Percentiles rank a stretch among this genome's conserved stretches.
phyloP scores from a whole-genome alignment of 2,888 invertebrate genomes.

The Syrphus vitripennis region DNA sequence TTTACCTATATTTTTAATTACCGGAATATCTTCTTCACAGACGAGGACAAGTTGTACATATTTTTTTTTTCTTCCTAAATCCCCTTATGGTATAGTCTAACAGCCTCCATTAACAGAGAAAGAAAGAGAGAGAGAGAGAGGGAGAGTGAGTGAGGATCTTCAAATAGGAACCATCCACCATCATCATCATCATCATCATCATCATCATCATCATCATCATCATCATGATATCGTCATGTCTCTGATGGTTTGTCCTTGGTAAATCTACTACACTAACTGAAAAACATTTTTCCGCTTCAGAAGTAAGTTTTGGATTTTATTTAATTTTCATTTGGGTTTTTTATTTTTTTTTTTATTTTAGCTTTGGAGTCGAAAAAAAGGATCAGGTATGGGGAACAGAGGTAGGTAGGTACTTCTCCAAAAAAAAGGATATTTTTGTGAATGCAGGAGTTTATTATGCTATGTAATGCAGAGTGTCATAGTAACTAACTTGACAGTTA shows the following conservation, averaged over 20 bases:
- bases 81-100: neutral
- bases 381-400: neutral
- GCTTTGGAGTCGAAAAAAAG: slow-evolving; percentile 3
- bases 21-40: slow-evolving; percentile 63
- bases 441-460: neutral
- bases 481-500: neutral
- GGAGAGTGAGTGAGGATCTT: slow-evolving; percentile 33
- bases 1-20: slow-evolving; percentile 69
- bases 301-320: slow-evolving; percentile 49
- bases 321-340: slow-evolving; percentile 36
- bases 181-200: slow-evolving; percentile 28
- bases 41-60: slow-evolving; percentile 17
- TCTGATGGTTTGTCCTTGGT: neutral
- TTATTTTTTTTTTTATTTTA: slow-evolving; percentile 47
- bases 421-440: neutral
- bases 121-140: neutral
- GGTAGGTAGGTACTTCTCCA: neutral
- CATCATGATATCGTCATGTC: slow-evolving; percentile 25
- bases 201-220: slow-evolving; percentile 31
- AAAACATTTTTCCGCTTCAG: slow-evolving; percentile 53
- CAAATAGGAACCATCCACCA: slow-evolving; percentile 17
- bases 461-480: neutral
- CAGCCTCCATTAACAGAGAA: slow-evolving; percentile 6
- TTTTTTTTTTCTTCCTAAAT: slow-evolving; percentile 14
- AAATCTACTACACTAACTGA: neutral